Base-by-base conservation (phyloP, 2,113 vertebrate species). In the Galemys pyrenaicus region DNA sequence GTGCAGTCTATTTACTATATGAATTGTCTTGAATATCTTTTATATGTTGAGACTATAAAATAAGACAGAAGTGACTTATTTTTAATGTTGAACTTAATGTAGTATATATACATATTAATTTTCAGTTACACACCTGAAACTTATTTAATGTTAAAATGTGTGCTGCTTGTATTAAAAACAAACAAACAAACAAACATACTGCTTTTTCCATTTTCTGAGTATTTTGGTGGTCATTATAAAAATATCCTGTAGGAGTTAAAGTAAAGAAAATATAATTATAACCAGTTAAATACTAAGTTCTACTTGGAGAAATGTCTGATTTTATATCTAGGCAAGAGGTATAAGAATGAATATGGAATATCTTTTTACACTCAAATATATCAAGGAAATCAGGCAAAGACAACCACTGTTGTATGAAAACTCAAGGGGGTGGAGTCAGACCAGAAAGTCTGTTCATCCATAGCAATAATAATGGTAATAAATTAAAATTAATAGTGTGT, bases 231-330 rank as follows among this genome's bases (percentile, higher is more conserved):
- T 3, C 0, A 28, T 1, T 54, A 26, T 54, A 39, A 87, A 2
- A 41, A 24, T 89, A n/a, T 82, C 79, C 16, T 79, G 0, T 7
- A 75, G 49, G 10, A 85, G 12, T 86, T 78, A 5, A 91, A 78
- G 24, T 3, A 94, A 93, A 56, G 73, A 67, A 93, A 54, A 82
- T 93, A 56, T 32, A 65, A 58, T 78, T 30, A 85, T 54, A 75
- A 62, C 0, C 16, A 67, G 5, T 80, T 56, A 87, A 30, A 37
- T n/a, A 71, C 26, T 64, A 79, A 87, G 6, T 60, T 54, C 58
- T 79, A 30, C 22, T 83, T 89, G 20, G 17, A 83, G n/a, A 87
- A 94, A 74, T 65, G 17, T 70, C 6, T 71, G 15, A 78, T 73
- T 70, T 44, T 71, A 30, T 11, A 13, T 11, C 2, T 80, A 41